Percentiles rank a stretch among this genome's conserved stretches.
These are phyloP conservation scores for Phlogophora meticulosa DNA, from an alignment of 2,888 invertebrate genomes.

Conservation along the genomic window DNA sequence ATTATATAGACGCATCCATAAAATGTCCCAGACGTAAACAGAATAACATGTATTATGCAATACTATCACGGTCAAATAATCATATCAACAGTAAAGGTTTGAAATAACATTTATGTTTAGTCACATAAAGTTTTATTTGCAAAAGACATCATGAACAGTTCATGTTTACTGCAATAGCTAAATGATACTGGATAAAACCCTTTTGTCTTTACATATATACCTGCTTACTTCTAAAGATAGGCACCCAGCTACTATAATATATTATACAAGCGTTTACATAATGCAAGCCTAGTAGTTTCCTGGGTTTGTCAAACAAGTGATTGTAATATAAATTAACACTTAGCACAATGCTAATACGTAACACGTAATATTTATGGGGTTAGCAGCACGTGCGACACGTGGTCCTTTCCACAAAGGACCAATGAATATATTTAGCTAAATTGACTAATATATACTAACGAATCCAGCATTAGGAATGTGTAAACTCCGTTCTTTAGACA, in stretches of 20 bases:
- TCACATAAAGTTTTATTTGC: neutral
- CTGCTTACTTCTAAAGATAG: neutral
- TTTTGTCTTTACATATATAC: neutral
- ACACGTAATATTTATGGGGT: neutral
- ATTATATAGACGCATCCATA: constrained; percentile 21
- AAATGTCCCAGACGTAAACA: constrained; percentile 32
- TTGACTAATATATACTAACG: neutral
- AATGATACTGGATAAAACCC: neutral
- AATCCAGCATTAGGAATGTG: neutral
- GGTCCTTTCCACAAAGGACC: neutral
- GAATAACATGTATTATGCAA: constrained; percentile 29
- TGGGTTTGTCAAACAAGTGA: constrained; percentile 45
- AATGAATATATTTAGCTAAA: constrained; percentile 6
- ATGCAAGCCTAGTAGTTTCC: constrained; percentile 37
- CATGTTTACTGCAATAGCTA: neutral
- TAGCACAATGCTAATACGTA: constrained; percentile 20
- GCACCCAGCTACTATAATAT: constrained; percentile 10
- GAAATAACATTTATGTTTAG: neutral
- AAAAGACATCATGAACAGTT: neutral
- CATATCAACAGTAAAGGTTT: neutral
- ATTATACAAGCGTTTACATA: constrained; percentile 51
- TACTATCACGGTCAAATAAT: constrained; percentile 13
- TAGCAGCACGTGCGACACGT: constrained; percentile 8
- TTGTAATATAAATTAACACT: constrained; percentile 42
- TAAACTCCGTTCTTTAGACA: neutral